A percentile compares a stretch with the other conserved stretches of the same genome.
These are phyloP conservation scores for Psammodynastes pulverulentus DNA, from an alignment of 2,113 vertebrate genomes.

Conservation along the genomic window DNA sequence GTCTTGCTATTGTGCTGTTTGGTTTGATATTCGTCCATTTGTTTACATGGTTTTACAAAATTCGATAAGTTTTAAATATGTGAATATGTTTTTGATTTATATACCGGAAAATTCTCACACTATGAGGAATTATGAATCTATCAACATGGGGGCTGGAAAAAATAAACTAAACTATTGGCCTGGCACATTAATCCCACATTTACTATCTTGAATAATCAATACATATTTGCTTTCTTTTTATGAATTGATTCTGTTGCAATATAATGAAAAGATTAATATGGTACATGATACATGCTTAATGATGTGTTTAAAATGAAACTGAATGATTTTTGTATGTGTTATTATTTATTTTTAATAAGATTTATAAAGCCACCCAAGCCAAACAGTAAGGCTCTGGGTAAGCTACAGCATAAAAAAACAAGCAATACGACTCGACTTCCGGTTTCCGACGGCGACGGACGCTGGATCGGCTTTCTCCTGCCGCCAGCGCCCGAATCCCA, in stretches of 20 bases:
- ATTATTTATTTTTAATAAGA: not conserved
- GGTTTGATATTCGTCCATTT: not conserved
- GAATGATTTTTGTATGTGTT: not conserved
- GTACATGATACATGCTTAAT: not conserved
- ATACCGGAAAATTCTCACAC: not conserved
- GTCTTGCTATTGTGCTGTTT: not conserved
- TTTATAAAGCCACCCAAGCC: not conserved
- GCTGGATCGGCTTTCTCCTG: no score
- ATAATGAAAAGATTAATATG: not conserved
- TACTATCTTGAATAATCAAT: not conserved
- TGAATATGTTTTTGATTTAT: not conserved
- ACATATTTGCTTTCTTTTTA: not conserved
- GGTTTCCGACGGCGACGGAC: no score
- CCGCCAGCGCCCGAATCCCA: no score
- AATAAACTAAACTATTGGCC: not conserved
- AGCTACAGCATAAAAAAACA: not conserved
- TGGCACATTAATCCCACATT: not conserved
- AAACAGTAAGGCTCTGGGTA: not conserved
- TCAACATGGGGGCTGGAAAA: not conserved
- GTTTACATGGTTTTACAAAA: not conserved
- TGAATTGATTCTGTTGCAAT: not conserved
- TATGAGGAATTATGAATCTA: not conserved
- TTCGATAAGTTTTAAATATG: not conserved
- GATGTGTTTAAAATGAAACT: not conserved
- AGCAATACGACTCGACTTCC: no score